Evolutionary conservation across 2,113 vertebrate species (phyloP).

Genomic region (Corythoichthys intestinalis): DNA sequence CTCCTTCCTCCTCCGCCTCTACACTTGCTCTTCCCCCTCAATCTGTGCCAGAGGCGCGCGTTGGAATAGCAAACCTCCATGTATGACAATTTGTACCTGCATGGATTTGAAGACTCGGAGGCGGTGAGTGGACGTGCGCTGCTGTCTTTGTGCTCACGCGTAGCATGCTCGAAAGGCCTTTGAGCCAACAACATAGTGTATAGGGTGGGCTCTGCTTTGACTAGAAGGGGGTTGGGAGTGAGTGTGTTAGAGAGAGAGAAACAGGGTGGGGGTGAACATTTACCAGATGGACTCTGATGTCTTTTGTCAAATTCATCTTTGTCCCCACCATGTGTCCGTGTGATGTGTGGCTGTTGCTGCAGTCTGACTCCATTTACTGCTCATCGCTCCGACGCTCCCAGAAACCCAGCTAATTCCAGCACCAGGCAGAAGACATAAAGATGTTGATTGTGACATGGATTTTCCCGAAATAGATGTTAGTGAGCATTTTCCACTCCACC

Average conservation of each 20-base stretch:
- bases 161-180: constrained; percentile 8
- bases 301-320: constrained; percentile 25
- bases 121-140: constrained; percentile 55
- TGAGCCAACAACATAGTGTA: constrained; percentile 1
- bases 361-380: constrained; percentile 29
- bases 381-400: constrained; percentile 20
- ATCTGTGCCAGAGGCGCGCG: constrained; percentile 59
- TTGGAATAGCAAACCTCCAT: constrained; percentile 69
- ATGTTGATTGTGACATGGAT: constrained; percentile 12
- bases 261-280: constrained; percentile 37
- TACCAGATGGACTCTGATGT: constrained; percentile 47
- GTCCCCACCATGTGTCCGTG: constrained; percentile 17
- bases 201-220: constrained; percentile 28
- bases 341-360: constrained; percentile 17
- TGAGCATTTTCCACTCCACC: not conserved
- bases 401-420: constrained; percentile 21
- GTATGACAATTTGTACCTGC: constrained; percentile 73
- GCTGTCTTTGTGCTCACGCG: constrained; percentile 2
- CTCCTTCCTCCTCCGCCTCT: constrained; percentile 48
- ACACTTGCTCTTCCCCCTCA: constrained; percentile 44
- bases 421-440: constrained; percentile 11
- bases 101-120: constrained; percentile 72
- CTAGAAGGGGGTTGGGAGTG: constrained; percentile 51
- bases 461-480: not conserved
- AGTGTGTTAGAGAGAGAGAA: constrained; percentile 21